phyloP scores from a whole-genome alignment of 2,888 invertebrate species.

The Drosophila diplacantha region DNA sequence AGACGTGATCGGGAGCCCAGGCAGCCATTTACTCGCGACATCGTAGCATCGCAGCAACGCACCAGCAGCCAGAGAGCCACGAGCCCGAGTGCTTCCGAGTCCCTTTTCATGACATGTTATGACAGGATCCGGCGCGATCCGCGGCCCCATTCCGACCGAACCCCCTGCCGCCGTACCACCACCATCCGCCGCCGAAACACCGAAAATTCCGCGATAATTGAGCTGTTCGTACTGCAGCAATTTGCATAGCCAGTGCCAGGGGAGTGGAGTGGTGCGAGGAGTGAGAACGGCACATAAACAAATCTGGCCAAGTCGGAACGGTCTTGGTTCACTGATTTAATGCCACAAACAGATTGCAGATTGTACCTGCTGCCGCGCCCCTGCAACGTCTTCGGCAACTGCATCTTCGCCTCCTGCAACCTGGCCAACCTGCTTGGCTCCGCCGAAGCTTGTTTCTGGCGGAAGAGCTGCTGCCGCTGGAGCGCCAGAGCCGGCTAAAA shows the following conservation, averaged over 20 bases:
- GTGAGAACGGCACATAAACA: conserved; percentile 55
- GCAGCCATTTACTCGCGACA: conserved; percentile 22
- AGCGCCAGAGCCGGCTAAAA: conserved; percentile 41
- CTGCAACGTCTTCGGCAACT: conserved; percentile 18
- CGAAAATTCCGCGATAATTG: conserved; percentile 54
- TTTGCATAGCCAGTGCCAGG: conserved; percentile 54
- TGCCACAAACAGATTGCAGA: conserved; percentile 73
- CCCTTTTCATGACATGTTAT: conserved; percentile 5
- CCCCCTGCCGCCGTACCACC: not conserved
- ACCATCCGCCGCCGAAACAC: not conserved
- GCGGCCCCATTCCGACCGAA: not conserved
- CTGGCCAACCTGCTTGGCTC: conserved; percentile 58
- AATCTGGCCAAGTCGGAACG: conserved; percentile 57
- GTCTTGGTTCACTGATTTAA: conserved; percentile 73
- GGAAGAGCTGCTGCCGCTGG: conserved; percentile 53
- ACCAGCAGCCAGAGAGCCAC: conserved; percentile 9
- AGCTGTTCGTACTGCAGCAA: conserved; percentile 68
- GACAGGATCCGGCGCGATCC: conserved; percentile 14
- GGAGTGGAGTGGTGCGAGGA: conserved; percentile 6
- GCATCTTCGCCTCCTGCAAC: conserved; percentile 34
- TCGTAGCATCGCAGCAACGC: not conserved
- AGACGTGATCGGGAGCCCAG: conserved; percentile 30
- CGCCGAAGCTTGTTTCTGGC: conserved; percentile 65
- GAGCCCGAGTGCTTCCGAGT: conserved; percentile 6
- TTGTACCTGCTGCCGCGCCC: conserved; percentile 48